Evolutionary conservation across 2,113 vertebrate species (phyloP), one percentile per base, ranked within the genome.

Genomic region (Ctenomys sociabilis): DNA sequence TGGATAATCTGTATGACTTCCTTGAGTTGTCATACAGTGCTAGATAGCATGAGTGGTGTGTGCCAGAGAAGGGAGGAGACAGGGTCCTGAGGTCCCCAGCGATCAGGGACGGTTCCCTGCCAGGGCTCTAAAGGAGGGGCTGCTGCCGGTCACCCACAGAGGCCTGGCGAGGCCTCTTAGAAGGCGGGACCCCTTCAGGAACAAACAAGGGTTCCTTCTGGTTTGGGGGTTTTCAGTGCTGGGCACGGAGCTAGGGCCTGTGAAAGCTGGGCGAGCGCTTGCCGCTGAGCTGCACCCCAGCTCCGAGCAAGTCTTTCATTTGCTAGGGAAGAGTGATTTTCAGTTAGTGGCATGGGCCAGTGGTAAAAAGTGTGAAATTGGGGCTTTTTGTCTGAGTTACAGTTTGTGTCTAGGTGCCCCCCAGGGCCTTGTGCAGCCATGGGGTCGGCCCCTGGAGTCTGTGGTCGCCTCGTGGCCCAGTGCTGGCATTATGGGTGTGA

Each of bases 61-160:
- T 10, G 0, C 8, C 13, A 9, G 37, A 4, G 0, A 12, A 75
- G 1, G 19, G 26, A 12, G 21, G 24, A 5, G 26, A 4, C 3
- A 8, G 2, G 17, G 17, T 7, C 3, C 1, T 52, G 40, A 13
- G 26, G 75, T 26, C 21, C 77, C 37, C 0, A 0, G 88, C 30
- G 21, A 37, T 1, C 7, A 1, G 16, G 5, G 11, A 7, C 19
- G 6, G n/a, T 37, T 37, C 43, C 43, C 19, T 21, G 10, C 52
- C 28, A 28, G 64, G 45, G 54, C 3, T 3, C 0, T 43, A 9
- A 40, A 30, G 63, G 14, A 7, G 3, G 19, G 19, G 28, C 30
- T 14, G 32, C 59, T n/a, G 11, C 16, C 4, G 7, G 3, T 17
- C 21, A 24, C 37, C 8, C 30, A 22, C 1, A 54, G 43, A 61